Evolutionary conservation across 1,140 invertebrate species (phyloP).

Genomic region (Drosophila virilis): DNA sequence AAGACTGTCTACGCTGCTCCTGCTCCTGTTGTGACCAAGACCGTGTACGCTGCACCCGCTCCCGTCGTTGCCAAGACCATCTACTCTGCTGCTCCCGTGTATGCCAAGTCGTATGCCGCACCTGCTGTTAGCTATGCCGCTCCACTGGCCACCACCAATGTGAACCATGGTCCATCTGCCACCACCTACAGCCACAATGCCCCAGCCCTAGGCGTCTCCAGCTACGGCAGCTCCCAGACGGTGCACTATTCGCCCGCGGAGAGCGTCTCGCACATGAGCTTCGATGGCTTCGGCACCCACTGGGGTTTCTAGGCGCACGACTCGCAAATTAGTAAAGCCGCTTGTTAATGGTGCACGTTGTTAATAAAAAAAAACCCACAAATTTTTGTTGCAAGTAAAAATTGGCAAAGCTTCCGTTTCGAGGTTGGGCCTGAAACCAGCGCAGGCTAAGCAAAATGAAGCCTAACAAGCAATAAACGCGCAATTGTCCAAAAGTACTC

Average conservation of each 20-base stretch:
- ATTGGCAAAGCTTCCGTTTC: conserved; percentile 48
- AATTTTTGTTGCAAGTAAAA: conserved; percentile 49
- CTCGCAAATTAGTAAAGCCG: conserved; percentile 40
- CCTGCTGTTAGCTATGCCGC: conserved; percentile 85
- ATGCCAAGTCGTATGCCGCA: conserved; percentile 79
- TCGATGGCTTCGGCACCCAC: conserved; percentile 85
- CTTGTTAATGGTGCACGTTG: conserved; percentile 61
- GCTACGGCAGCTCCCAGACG: conserved; percentile 83
- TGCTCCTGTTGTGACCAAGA: conserved; percentile 68
- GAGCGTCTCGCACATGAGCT: conserved; percentile 85
- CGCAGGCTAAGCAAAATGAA: conserved; percentile 41
- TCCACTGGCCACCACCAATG: conserved; percentile 77
- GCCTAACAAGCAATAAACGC: conserved; percentile 52
- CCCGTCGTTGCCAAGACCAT: conserved; percentile 40
- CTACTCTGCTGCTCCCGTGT: conserved; percentile 83
- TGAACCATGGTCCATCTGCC: conserved; percentile 73
- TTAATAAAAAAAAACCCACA: conserved; percentile 52
- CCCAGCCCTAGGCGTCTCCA: conserved; percentile 75
- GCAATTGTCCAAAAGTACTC: conserved; percentile 20
- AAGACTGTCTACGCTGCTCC: conserved; percentile 86
- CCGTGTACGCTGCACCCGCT: conserved; percentile 40
- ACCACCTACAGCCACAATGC: conserved; percentile 83
- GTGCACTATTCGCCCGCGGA: conserved; percentile 85
- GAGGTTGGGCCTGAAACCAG: conserved; percentile 23
- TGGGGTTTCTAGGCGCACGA: conserved; percentile 85